A percentile compares a stretch with the other conserved stretches of the same genome.
These are phyloP conservation scores for Babyrousa celebensis DNA, from an alignment of 2,797 vertebrate genomes.

Conservation along the genomic window DNA sequence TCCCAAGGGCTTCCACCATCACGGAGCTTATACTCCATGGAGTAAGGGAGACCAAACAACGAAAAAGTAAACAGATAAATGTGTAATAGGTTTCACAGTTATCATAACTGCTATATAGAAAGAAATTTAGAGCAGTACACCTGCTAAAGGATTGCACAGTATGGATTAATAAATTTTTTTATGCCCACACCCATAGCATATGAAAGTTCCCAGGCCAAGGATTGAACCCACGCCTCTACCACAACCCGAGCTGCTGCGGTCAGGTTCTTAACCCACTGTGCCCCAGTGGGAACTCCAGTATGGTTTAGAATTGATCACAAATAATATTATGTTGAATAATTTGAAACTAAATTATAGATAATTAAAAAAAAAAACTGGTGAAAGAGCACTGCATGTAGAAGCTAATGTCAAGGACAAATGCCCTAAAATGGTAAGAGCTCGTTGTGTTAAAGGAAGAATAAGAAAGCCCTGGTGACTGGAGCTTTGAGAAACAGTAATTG, in stretches of 20 bases:
- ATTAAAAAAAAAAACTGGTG: neutral
- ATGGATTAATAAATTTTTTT: too few relatives aligned
- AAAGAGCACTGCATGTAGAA: neutral
- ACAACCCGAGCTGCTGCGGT: too few relatives aligned
- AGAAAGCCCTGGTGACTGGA: rapidly evolving
- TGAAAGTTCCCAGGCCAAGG: neutral
- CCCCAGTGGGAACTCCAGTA: neutral
- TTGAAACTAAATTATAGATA: neutral
- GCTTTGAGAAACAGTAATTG: neutral
- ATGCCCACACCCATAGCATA: too few relatives aligned
- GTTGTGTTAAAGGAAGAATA: neutral
- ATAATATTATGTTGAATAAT: neutral
- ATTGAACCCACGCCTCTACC: too few relatives aligned
- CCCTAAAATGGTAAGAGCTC: neutral
- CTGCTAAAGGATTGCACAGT: too few relatives aligned
- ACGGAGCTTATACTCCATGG: neutral
- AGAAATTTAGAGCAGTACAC: neutral
- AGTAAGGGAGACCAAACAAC: too few relatives aligned
- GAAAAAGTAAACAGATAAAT: neutral
- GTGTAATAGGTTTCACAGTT: neutral
- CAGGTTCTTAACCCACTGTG: too few relatives aligned
- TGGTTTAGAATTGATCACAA: neutral
- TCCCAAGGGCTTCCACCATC: neutral
- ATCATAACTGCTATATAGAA: neutral
- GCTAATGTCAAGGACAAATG: neutral